These are phyloP conservation scores for Magallana nippona DNA, from an alignment of 2,888 invertebrate genomes.

Conservation along the genomic window DNA sequence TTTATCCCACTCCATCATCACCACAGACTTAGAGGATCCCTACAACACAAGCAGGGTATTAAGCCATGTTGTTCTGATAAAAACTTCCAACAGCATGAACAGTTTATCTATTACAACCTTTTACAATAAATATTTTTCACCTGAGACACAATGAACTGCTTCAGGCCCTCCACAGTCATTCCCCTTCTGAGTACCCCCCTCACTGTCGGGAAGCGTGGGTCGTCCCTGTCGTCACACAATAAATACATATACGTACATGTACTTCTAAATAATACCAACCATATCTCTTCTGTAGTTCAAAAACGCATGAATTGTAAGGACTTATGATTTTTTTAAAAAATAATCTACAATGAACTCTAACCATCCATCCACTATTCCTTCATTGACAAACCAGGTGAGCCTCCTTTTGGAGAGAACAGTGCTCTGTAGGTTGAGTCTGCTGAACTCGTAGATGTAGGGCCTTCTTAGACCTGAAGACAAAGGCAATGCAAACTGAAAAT, in stretches of 20 bases:
- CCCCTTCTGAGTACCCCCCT: constrained; percentile 96
- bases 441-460: constrained; percentile 97
- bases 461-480: constrained; percentile 83
- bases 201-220: constrained; percentile 99
- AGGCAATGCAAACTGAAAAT: no score
- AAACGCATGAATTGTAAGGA: no score
- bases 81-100: no score
- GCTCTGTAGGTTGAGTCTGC: constrained; percentile 97
- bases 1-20: constrained; percentile 99
- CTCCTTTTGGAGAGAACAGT: constrained; percentile 98
- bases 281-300: no score
- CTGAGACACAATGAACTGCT: constrained; percentile 97
- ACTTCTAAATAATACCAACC: no score
- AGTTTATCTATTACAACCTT: no score
- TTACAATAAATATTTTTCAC: constrained; percentile 58
- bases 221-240: constrained; percentile 86
- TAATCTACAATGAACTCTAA: constrained; percentile 78
- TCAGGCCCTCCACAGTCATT: constrained; percentile 97
- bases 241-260: no score
- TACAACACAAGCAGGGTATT: constrained; percentile 77
- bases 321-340: neutral
- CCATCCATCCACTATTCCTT: constrained; percentile 98
- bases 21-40: constrained; percentile 97
- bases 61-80: no score
- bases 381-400: constrained; percentile 97